Evolutionary conservation across 2,113 vertebrate species (phyloP), one percentile per base, ranked within the genome.

Genomic region (Mobula hypostoma): DNA sequence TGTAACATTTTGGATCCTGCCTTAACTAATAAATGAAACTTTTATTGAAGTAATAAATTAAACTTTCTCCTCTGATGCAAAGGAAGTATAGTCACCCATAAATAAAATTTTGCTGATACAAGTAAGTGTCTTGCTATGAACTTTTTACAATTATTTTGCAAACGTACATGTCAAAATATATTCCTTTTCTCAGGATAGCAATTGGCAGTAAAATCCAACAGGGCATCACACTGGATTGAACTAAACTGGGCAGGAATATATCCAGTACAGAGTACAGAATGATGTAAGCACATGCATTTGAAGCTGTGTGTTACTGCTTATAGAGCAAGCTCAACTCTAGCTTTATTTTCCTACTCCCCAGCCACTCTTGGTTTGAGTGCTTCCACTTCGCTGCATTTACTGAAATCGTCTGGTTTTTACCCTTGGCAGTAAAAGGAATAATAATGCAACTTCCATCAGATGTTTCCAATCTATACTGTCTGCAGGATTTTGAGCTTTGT

Each of bases 361-460:
- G 94, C 92, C 90, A 95, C 95, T 95, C 82, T 91, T 91, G 85
- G 48, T 95, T 85, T 94, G 72, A 95, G 95, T 94, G 83, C 94
- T 95, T 56, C 91, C 78, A 95, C 94, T 95, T 95, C 95, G 95
- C 94, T 40, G 94, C 94, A 5, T 92, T 93, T 92, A 80, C 94
- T 92, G 95, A 95, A 70, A 85, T 77, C 94, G 70, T 83, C 94
- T 95, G 94, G 94, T 94, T 95, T 94, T 94, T 95, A 95, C 88
- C 68, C 94, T 94, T 78, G 94, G n/a, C 94, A 94, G 76, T 94
- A 95, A 95, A 95, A 94, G 95, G 95, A 96, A 95, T 95, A 96
- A 95, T 27, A 94, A 94, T 95, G 95, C 94, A 95, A 95, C 83
- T 95, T 32, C 40, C 36, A 94, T 94, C 96, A 96, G 95, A 95